Evolutionary conservation across 2,113 vertebrate genomes (phyloP).

Genomic region (Myodes glareolus): DNA sequence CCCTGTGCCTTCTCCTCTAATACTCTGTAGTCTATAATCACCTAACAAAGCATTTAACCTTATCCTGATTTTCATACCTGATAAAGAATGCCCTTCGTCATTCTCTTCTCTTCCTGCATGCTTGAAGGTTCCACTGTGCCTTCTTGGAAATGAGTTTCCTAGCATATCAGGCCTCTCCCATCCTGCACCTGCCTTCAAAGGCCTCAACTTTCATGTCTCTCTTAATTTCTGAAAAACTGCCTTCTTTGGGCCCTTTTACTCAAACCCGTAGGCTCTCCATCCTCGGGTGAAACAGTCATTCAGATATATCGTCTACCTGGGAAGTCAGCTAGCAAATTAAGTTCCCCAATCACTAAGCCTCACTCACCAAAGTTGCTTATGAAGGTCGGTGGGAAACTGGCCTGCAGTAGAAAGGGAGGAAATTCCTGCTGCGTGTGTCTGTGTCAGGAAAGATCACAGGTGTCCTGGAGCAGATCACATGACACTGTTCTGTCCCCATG

Average conservation of each 20-base stretch:
- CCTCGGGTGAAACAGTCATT: not conserved
- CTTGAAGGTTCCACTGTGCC: not conserved
- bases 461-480: not conserved
- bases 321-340: not conserved
- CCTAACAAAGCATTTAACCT: too few species aligned
- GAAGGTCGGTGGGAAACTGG: not conserved
- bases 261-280: not conserved
- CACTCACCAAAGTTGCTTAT: not conserved
- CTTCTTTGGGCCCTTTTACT: not conserved
- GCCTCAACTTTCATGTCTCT: not conserved
- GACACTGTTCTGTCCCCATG: not conserved
- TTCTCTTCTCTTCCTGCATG: too few species aligned
- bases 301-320: not conserved
- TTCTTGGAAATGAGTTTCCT: not conserved
- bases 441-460: fast-evolving
- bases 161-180: not conserved
- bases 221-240: not conserved
- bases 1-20: not conserved
- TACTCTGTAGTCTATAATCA: not conserved
- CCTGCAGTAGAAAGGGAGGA: not conserved
- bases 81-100: too few species aligned
- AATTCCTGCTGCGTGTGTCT: not conserved
- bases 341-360: not conserved
- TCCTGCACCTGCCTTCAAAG: not conserved
- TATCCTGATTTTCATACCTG: too few species aligned